A percentile compares a stretch with the other conserved stretches of the same genome.
phyloP scores from a whole-genome alignment of 2,888 invertebrate species.

The Eulithis prunata region DNA sequence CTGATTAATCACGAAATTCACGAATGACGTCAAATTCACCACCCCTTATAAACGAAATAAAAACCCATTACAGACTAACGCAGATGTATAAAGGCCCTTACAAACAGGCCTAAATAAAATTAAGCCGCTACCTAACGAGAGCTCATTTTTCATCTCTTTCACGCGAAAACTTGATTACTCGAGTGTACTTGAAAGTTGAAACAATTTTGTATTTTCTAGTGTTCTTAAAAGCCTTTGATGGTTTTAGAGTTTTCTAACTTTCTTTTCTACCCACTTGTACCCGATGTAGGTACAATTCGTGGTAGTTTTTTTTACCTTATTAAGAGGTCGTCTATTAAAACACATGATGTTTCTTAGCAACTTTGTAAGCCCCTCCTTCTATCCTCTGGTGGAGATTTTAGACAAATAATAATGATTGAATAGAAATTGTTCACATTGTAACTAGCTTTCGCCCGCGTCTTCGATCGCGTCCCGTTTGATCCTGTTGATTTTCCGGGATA shows the following conservation, averaged over 20 bases:
- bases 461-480: no score
- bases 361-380: no score
- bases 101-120: conserved; percentile 22
- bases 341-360: no score
- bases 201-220: not conserved
- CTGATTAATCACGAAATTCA: not conserved
- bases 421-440: no score
- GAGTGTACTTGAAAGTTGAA: conserved; percentile 23
- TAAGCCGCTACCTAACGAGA: conserved; percentile 31
- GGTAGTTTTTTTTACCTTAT: no score
- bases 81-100: not conserved
- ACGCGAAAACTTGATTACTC: conserved; percentile 18
- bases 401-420: no score
- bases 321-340: no score
- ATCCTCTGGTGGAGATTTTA: no score
- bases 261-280: no score
- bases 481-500: no score
- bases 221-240: not conserved
- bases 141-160: conserved; percentile 25
- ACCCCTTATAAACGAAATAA: not conserved
- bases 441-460: no score
- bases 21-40: not conserved
- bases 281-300: no score
- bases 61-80: not conserved
- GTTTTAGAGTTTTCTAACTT: not conserved